A percentile compares a stretch with the other conserved stretches of the same genome.
phyloP scores from a whole-genome alignment of 2,888 invertebrate genomes.

The Chalcis sispes region DNA sequence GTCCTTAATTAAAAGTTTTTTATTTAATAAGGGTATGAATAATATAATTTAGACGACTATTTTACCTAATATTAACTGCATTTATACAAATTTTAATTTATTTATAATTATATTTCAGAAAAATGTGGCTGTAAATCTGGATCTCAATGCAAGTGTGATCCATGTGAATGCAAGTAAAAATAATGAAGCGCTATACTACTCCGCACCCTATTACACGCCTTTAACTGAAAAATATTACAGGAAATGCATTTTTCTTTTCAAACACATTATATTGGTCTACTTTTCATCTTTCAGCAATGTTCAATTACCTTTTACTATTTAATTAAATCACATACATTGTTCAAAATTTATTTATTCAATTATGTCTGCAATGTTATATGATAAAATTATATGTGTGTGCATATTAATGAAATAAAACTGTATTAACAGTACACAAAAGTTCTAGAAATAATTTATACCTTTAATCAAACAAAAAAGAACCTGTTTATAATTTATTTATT shows the following conservation, averaged over 20 bases:
- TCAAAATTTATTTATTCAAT: too few species aligned
- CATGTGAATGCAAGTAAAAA: constrained; percentile 60
- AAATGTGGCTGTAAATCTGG: constrained; percentile 66
- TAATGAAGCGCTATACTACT: background rate
- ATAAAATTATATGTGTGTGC: background rate
- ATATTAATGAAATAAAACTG: constrained; percentile 4
- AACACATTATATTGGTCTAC: background rate
- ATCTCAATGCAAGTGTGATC: constrained; percentile 63
- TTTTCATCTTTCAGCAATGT: background rate
- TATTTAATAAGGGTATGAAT: too few species aligned
- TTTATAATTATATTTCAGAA: constrained; percentile 63
- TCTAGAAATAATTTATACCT: too few species aligned
- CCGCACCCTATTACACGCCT: background rate
- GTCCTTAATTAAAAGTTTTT: too few species aligned
- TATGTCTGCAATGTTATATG: too few species aligned
- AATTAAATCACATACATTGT: too few species aligned
- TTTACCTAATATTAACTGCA: too few species aligned
- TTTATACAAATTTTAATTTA: background rate
- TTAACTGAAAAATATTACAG: background rate
- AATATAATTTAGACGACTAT: too few species aligned
- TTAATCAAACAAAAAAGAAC: too few species aligned
- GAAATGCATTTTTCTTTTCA: too few species aligned
- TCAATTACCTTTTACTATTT: too few species aligned
- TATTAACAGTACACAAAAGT: constrained; percentile 27
- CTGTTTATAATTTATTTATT: too few species aligned